Evolutionary conservation across 2,113 vertebrate genomes (phyloP).

Genomic region (Shinisaurus crocodilurus): DNA sequence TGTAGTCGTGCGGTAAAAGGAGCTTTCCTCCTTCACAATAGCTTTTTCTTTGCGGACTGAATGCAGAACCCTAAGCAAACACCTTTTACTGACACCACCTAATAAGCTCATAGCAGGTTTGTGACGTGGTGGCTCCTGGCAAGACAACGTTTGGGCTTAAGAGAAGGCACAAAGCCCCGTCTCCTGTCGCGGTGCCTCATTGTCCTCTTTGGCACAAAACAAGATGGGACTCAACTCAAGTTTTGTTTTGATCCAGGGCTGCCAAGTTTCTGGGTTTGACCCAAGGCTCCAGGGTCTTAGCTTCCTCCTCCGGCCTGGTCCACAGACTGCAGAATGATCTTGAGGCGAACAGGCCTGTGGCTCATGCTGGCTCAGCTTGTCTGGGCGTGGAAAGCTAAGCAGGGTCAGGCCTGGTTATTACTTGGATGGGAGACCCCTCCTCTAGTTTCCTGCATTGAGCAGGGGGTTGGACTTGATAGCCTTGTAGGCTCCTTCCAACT

Average conservation of each 20-base stretch:
- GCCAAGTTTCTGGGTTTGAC: neutral
- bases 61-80: neutral
- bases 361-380: too few relatives aligned
- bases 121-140: neutral
- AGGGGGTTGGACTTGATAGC: too few relatives aligned
- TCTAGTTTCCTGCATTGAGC: too few relatives aligned
- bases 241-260: neutral
- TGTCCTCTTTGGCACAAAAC: neutral
- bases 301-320: neutral
- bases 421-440: too few relatives aligned
- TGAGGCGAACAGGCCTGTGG: too few relatives aligned
- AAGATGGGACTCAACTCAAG: neutral
- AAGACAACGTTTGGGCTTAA: neutral
- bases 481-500: too few relatives aligned
- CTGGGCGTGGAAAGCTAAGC: too few relatives aligned
- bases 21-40: neutral
- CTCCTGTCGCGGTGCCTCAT: neutral
- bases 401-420: too few relatives aligned
- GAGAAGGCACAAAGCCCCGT: neutral
- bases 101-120: neutral
- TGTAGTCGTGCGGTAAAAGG: neutral
- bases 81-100: neutral
- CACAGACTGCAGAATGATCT: neutral
- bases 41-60: conserved; percentile 6
- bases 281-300: too few relatives aligned